phyloP scores from a whole-genome alignment of 2,797 vertebrate genomes.

The Syngnathus rostellatus region DNA sequence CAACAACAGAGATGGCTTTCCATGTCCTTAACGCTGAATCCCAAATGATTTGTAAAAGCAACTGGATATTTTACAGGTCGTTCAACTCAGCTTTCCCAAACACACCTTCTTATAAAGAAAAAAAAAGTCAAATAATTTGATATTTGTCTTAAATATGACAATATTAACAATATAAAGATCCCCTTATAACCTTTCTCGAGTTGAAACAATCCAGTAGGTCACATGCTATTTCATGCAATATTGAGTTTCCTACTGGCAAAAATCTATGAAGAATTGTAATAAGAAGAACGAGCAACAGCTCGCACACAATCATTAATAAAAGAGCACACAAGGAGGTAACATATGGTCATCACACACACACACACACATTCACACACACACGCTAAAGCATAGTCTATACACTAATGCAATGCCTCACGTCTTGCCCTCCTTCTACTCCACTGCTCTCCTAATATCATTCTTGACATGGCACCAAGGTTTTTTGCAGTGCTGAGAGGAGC shows the following conservation, averaged over 20 bases:
- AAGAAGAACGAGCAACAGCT: not conserved
- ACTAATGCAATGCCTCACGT: conserved; percentile 14
- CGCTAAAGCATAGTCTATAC: not conserved
- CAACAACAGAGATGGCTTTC: too few species aligned
- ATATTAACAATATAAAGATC: not conserved
- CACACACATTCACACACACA: conserved; percentile 14
- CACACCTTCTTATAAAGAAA: too few species aligned
- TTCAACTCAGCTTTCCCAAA: too few species aligned
- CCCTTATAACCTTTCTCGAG: not conserved
- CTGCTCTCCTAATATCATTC: conserved; percentile 51
- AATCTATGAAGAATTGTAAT: not conserved
- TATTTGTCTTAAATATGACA: not conserved
- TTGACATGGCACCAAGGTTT: conserved; percentile 54
- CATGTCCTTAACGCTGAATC: too few species aligned
- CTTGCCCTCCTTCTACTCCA: conserved; percentile 57
- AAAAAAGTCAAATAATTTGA: not conserved
- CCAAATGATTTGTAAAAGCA: too few species aligned
- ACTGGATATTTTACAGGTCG: not conserved
- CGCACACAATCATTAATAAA: not conserved
- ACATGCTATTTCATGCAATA: too few species aligned
- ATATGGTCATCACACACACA: conserved; percentile 43
- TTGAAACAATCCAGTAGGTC: not conserved
- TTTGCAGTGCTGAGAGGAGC: conserved; percentile 30
- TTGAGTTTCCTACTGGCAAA: not conserved
- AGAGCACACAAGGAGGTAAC: conserved; percentile 22